These are phyloP conservation scores for Megamerina dolium DNA, from an alignment of 2,888 invertebrate species.

Conservation along the genomic window DNA sequence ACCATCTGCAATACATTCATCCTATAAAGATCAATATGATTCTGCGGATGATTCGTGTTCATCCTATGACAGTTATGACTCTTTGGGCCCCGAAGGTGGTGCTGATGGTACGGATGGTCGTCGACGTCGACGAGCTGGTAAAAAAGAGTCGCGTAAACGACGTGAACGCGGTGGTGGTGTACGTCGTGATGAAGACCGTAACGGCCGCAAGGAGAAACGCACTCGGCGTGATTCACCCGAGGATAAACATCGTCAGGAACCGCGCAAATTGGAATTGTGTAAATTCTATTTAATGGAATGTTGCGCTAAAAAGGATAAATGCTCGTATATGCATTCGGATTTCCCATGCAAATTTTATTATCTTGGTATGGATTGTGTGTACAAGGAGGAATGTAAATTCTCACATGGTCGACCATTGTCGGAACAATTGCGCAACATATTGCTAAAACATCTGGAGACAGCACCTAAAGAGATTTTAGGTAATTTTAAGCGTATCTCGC, in stretches of 20 bases:
- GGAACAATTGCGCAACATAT: constrained; percentile 64
- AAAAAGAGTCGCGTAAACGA: constrained; percentile 43
- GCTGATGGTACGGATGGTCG: constrained; percentile 40
- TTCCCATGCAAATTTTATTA: constrained; percentile 98
- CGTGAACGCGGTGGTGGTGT: constrained; percentile 51
- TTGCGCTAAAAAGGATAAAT: constrained; percentile 90
- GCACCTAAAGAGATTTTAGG: constrained; percentile 87
- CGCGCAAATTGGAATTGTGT: constrained; percentile 87
- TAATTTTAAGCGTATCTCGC: constrained; percentile 77
- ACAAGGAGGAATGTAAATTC: constrained; percentile 85
- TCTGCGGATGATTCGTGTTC: constrained; percentile 55
- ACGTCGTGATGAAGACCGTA: constrained; percentile 49
- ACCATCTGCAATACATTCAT: constrained; percentile 26
- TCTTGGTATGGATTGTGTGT: constrained; percentile 79
- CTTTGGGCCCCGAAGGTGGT: constrained; percentile 24
- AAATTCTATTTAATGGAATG: constrained; percentile 95
- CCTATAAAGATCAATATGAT: constrained; percentile 50
- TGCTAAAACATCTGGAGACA: constrained; percentile 75
- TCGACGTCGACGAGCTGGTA: constrained; percentile 44
- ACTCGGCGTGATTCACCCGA: constrained; percentile 59
- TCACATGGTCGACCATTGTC: constrained; percentile 83
- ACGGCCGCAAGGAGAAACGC: constrained; percentile 51
- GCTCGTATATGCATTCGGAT: constrained; percentile 93
- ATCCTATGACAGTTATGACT: constrained; percentile 54
- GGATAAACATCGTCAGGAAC: constrained; percentile 83